Conservation (phyloP, 1,140 invertebrate genomes). For the Atta cephalotes region DNA sequence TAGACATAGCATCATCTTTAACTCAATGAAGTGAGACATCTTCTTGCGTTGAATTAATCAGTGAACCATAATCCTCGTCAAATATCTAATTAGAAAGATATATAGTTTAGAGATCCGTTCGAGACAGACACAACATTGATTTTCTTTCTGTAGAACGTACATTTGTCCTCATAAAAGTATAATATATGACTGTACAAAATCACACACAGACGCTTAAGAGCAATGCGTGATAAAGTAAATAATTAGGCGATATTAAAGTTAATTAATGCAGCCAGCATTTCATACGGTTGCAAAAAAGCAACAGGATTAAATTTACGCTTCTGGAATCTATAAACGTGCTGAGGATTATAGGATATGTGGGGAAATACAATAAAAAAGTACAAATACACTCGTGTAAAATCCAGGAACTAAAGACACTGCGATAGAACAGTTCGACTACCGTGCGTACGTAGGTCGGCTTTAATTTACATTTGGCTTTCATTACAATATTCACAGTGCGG, state of each 20-base stretch:
- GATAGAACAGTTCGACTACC: background rate
- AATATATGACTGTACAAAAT: background rate
- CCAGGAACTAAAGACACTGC: background rate
- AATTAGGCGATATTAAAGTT: background rate
- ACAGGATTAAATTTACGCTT: conserved; percentile 3
- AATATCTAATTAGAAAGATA: conserved; percentile 61
- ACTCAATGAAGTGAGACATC: conserved; percentile 40
- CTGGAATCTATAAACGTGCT: background rate
- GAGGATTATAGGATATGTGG: background rate
- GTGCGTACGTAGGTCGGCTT: conserved; percentile 29
- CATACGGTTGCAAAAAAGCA: background rate
- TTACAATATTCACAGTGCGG: conserved; percentile 44
- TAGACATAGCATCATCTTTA: conserved; percentile 50
- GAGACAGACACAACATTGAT: background rate
- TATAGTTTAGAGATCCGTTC: background rate
- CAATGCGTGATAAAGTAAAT: background rate
- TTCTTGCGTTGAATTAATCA: conserved; percentile 60
- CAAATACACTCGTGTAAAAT: conserved; percentile 20
- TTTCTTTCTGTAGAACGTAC: background rate
- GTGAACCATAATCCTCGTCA: conserved; percentile 49
- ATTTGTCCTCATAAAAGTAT: background rate
- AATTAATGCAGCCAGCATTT: background rate
- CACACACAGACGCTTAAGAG: too few species aligned
- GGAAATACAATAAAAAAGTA: conserved; percentile 21
- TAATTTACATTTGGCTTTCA: conserved; percentile 33